A percentile compares a stretch with the other conserved stretches of the same genome.
These are phyloP conservation scores for Erebia epiphron DNA, from an alignment of 2,888 invertebrate species.

Conservation along the genomic window DNA sequence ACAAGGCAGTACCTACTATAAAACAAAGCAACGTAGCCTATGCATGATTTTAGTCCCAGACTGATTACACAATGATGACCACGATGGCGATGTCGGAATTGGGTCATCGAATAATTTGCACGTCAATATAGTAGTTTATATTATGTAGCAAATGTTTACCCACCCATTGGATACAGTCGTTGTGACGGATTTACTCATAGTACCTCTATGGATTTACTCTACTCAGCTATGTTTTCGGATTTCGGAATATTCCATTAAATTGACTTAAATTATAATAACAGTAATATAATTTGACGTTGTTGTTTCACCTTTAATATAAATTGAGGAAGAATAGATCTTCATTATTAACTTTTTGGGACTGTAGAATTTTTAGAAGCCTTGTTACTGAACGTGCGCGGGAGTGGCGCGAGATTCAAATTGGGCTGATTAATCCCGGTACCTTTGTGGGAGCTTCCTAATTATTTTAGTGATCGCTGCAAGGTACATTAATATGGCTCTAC, in stretches of 20 bases:
- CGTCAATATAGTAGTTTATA: slow-evolving; percentile 16
- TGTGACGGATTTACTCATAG: not conserved
- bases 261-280: too few species aligned
- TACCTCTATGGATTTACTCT: not conserved
- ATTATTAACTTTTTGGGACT: not conserved
- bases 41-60: not conserved
- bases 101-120: slow-evolving; percentile 35
- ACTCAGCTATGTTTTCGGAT: not conserved
- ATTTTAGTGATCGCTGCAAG: too few species aligned
- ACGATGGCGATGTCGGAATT: slow-evolving; percentile 29
- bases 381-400: too few species aligned
- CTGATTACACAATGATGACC: not conserved
- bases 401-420: too few species aligned
- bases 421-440: too few species aligned
- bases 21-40: too few species aligned
- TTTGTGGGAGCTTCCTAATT: too few species aligned
- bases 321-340: not conserved
- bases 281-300: not conserved
- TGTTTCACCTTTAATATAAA: not conserved
- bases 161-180: not conserved
- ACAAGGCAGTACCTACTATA: too few species aligned
- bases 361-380: not conserved
- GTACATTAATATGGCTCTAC: not conserved
- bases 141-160: not conserved
- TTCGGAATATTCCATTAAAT: slow-evolving; percentile 1